phyloP scores from a whole-genome alignment of 2,113 vertebrate genomes.

The Aythya baeri region DNA sequence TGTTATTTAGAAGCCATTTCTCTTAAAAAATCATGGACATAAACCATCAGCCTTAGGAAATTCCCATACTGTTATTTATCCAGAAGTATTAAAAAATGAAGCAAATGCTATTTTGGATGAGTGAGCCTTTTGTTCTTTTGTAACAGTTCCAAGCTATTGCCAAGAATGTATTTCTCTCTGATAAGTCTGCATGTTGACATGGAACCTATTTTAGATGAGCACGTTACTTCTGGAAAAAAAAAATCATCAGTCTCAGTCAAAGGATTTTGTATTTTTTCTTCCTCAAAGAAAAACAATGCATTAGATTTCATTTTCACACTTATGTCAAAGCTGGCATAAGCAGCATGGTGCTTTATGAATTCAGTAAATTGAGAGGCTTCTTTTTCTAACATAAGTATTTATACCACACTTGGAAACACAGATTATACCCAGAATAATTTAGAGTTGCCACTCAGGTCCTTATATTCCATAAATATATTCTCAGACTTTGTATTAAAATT shows the following conservation, averaged over 20 bases:
- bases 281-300: neutral
- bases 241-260: neutral
- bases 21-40: neutral
- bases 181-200: neutral
- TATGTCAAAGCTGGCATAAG: neutral
- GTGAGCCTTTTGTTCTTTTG: neutral
- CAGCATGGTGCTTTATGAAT: neutral
- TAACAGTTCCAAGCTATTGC: neutral
- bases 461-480: neutral
- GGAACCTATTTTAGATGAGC: neutral
- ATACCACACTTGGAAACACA: neutral
- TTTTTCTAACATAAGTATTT: neutral
- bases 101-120: neutral
- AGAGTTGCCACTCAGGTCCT: neutral
- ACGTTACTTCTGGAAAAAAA: slow-evolving; percentile 12
- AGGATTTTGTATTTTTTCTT: neutral
- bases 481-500: neutral
- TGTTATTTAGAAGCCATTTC: neutral
- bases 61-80: neutral
- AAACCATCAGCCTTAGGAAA: neutral
- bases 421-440: neutral
- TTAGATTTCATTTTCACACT: neutral
- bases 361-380: neutral
- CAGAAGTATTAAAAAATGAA: neutral
- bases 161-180: neutral